These are phyloP conservation scores for Apocheima hispidaria DNA, from an alignment of 2,888 invertebrate genomes.

Conservation along the genomic window DNA sequence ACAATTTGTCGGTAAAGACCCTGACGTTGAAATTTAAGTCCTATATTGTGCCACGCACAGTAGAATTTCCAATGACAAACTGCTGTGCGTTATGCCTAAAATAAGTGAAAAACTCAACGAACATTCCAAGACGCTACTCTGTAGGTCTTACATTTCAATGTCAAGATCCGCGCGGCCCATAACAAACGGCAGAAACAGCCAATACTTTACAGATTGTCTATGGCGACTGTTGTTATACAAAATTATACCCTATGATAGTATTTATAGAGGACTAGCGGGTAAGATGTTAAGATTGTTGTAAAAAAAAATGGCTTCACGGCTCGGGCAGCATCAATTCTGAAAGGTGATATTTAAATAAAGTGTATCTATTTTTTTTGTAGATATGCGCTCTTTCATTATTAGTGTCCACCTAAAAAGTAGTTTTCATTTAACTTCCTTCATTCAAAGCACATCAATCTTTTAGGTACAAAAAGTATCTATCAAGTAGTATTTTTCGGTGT, in stretches of 20 bases:
- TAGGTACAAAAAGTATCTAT: too few species aligned
- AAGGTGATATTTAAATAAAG: constrained; percentile 73
- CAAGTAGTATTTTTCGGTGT: constrained; percentile 3
- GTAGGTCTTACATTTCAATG: background rate
- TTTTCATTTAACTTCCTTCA: constrained; percentile 54
- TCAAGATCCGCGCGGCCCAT: background rate
- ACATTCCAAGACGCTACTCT: too few species aligned
- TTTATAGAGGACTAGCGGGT: constrained; percentile 29
- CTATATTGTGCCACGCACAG: background rate
- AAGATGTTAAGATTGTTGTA: constrained; percentile 42
- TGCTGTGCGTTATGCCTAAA: too few species aligned
- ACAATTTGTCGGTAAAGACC: too few species aligned
- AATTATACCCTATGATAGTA: constrained; percentile 19
- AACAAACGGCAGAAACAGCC: background rate
- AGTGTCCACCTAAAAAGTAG: constrained; percentile 54
- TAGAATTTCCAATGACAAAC: too few species aligned
- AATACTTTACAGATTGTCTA: background rate
- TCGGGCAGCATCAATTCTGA: constrained; percentile 65
- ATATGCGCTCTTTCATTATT: constrained; percentile 53
- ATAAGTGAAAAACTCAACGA: too few species aligned
- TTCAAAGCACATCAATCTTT: constrained; percentile 60
- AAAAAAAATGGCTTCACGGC: constrained; percentile 48
- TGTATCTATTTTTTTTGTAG: constrained; percentile 65
- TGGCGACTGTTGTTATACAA: constrained; percentile 21
- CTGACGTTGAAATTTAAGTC: background rate